Base-by-base conservation (phyloP, 35 echinoderm and acorn worm species). In the Chiridota heheva region DNA sequence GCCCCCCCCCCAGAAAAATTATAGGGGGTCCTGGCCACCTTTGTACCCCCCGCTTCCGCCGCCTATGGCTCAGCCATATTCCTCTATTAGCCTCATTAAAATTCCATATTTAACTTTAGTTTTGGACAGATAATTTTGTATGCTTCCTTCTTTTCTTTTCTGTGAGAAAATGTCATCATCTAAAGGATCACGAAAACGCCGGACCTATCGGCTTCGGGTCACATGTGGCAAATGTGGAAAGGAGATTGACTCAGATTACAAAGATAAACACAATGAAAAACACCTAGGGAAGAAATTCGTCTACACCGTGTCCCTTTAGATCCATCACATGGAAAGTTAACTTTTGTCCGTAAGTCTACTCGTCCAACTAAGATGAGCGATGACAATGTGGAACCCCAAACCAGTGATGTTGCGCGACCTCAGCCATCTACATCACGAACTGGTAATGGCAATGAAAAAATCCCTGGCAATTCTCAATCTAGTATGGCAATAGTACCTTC, bases 231-330 rank as follows among this genome's bases (percentile, higher is more conserved):
- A 46, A 73, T 73, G 70, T 73, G 38, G 42, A 43, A 73, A 73
- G 41, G 70, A 73, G 41, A 73, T 45, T 73, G 70, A 73, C 13
- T 73, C 70, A 45, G 70, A 73, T 73, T 73, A 73, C 70, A 73
- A 73, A 73, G 25, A 46, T 20, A 43, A 73, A 73, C 70, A 73
- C 42, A 33, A 73, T 17, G 42, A 43, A 43, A 46, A 46, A 73
- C 70, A 73, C 70, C 37, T 44, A 46, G 41, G 12, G 70, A 46
- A 45, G 70, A 73, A 45, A 26, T n/a, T 45, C 44, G 70, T 73
- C 38, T 73, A 73, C n/a, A 73, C 37, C 30, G n/a, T n/a, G n/a
- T 73, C 38, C 42, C 42, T 45, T 43, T 26, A 43, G 70, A 73
- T 46, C 70, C 70, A 45, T 45, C 41, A 25, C 70, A 73, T 13